Evolutionary conservation across 2,888 invertebrate genomes (phyloP).

Genomic region (Anarsia innoxiella): DNA sequence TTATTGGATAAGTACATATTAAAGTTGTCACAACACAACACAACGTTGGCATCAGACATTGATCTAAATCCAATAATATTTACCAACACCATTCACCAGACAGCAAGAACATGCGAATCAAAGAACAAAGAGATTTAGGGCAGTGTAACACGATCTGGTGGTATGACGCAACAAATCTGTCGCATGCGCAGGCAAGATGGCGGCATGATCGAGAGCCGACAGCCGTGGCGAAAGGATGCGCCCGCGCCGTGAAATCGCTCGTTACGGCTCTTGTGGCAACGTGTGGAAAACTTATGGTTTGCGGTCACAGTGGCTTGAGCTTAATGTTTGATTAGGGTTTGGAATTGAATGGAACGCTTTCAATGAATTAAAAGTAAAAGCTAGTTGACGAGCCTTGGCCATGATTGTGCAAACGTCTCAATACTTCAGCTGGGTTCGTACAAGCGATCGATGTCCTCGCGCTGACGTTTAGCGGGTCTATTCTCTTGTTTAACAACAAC

Average conservation of each 20-base stretch:
- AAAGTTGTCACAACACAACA: no score
- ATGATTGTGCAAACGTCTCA: no score
- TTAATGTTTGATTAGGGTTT: slow-evolving; percentile 21
- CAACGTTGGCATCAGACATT: slow-evolving; percentile 4
- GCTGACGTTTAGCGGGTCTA: slow-evolving; percentile 3
- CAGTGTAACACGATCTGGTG: slow-evolving; percentile 66
- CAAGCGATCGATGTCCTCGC: no score
- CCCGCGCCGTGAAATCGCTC: slow-evolving; percentile 62
- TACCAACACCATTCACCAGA: slow-evolving; percentile 31
- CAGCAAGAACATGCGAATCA: slow-evolving; percentile 43
- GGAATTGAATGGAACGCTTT: slow-evolving; percentile 2
- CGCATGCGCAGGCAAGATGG: slow-evolving; percentile 49
- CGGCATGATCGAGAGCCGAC: slow-evolving; percentile 54
- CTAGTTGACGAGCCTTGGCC: neutral
- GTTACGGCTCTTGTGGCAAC: slow-evolving; percentile 41
- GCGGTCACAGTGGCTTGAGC: slow-evolving; percentile 19
- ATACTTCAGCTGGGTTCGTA: no score
- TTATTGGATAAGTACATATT: no score
- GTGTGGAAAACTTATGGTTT: slow-evolving; percentile 16
- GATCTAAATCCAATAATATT: slow-evolving; percentile 23
- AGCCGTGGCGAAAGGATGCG: slow-evolving; percentile 70
- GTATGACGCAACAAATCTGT: slow-evolving; percentile 62
- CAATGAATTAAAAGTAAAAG: slow-evolving; percentile 8
- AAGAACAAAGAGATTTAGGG: slow-evolving; percentile 62
- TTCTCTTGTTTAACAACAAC: slow-evolving; percentile 7